These are phyloP conservation scores for Ptychochromis oligacanthus DNA, from an alignment of 2,113 vertebrate genomes.

Conservation along the genomic window DNA sequence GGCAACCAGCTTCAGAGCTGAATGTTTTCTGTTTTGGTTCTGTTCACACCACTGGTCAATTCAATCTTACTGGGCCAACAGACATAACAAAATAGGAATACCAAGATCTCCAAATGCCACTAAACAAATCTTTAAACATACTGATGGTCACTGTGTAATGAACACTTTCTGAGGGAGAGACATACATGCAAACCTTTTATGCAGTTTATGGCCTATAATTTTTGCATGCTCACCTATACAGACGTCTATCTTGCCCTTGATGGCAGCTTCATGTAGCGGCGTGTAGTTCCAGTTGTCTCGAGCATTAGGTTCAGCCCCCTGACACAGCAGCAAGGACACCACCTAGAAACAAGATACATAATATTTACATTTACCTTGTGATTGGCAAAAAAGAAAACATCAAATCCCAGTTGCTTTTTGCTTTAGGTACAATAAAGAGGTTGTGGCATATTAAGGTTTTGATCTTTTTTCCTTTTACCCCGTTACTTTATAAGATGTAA, in stretches of 20 bases:
- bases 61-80: not conserved
- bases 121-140: not conserved
- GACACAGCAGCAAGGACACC: slow-evolving; percentile 90
- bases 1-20: not conserved
- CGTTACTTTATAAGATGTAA: too few species aligned
- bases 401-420: not conserved
- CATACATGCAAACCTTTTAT: not conserved
- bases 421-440: not conserved
- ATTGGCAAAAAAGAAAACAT: not conserved
- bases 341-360: slow-evolving; percentile 67
- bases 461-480: too few species aligned
- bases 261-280: slow-evolving; percentile 95
- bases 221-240: slow-evolving; percentile 86
- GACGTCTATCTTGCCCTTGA: slow-evolving; percentile 98
- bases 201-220: not conserved
- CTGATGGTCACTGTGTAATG: not conserved
- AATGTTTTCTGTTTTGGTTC: not conserved
- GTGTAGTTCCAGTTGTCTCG: slow-evolving; percentile 99
- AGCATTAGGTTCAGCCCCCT: slow-evolving; percentile 94
- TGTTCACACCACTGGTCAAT: not conserved
- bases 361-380: not conserved
- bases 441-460: too few species aligned
- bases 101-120: not conserved
- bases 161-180: not conserved
- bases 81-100: not conserved